phyloP scores from a whole-genome alignment of 2,113 vertebrate species.

The Chaetorhynchus papuensis region DNA sequence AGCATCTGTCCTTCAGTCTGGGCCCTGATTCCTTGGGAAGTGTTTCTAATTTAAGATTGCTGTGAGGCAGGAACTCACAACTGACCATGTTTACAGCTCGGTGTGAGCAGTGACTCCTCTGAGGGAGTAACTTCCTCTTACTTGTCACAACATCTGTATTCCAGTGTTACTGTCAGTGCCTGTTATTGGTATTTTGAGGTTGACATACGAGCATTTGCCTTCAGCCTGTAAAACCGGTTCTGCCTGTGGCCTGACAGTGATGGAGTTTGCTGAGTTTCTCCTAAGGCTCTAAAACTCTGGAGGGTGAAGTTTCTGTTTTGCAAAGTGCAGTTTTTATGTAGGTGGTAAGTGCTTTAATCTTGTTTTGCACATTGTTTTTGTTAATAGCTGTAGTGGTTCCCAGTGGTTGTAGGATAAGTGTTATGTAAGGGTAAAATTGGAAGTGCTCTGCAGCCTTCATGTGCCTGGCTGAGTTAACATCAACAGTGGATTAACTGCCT shows the following conservation, averaged over 20 bases:
- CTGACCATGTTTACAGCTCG: background rate
- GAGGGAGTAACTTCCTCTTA: background rate
- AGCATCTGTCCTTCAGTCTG: background rate
- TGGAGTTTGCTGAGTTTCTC: background rate
- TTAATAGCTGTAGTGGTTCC: background rate
- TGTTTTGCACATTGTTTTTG: background rate
- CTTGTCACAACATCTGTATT: background rate
- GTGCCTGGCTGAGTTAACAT: background rate
- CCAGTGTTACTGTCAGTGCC: background rate
- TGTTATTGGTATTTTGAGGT: background rate
- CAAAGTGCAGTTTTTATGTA: background rate
- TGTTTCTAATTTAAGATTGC: background rate
- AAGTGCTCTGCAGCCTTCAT: background rate
- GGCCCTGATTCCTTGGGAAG: background rate
- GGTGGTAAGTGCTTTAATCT: background rate
- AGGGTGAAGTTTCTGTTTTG: background rate
- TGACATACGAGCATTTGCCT: background rate
- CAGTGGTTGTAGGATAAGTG: background rate
- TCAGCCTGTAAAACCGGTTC: background rate
- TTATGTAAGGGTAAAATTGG: background rate
- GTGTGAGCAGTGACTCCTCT: background rate
- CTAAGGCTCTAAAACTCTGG: background rate
- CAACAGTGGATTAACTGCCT: background rate
- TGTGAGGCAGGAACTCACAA: background rate
- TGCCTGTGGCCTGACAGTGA: background rate